phyloP scores from a whole-genome alignment of 2,113 vertebrate species.

The Hemiscyllium ocellatum region DNA sequence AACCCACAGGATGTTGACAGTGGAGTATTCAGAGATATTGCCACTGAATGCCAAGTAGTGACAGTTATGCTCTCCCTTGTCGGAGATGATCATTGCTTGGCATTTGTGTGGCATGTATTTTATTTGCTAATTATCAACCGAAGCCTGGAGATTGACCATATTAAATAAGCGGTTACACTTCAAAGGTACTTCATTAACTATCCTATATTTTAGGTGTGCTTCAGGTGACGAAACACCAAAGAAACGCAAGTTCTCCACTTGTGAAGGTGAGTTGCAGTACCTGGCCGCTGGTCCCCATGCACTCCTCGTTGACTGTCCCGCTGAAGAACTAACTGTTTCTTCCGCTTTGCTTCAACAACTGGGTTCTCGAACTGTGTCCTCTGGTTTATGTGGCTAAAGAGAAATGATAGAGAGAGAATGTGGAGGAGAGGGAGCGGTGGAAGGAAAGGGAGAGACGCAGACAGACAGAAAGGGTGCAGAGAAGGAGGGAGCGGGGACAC shows the following conservation, averaged over 20 bases:
- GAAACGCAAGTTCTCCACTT: background rate
- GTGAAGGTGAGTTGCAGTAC: slow-evolving; percentile 45
- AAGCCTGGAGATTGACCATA: no score
- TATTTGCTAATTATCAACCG: no score
- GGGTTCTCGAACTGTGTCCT: slow-evolving; percentile 99
- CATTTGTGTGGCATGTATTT: no score
- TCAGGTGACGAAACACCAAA: background rate
- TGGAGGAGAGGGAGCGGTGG: no score
- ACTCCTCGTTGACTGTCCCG: background rate
- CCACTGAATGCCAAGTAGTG: no score
- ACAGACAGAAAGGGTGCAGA: no score
- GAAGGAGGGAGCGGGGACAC: no score
- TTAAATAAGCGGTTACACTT: background rate
- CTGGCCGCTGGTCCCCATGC: slow-evolving; percentile 44
- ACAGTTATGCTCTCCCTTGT: no score
- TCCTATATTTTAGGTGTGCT: background rate
- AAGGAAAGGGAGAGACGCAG: no score
- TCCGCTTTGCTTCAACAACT: slow-evolving; percentile 87
- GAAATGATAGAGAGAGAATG: slow-evolving; percentile 30
- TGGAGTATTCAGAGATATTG: no score
- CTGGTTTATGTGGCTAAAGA: slow-evolving; percentile 89
- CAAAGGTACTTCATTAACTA: background rate
- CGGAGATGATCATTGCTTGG: no score
- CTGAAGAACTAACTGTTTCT: slow-evolving; percentile 62
- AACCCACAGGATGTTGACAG: no score